These are phyloP conservation scores for Trachelus stipa DNA, from an alignment of 2,888 invertebrate species.

Conservation along the genomic window DNA sequence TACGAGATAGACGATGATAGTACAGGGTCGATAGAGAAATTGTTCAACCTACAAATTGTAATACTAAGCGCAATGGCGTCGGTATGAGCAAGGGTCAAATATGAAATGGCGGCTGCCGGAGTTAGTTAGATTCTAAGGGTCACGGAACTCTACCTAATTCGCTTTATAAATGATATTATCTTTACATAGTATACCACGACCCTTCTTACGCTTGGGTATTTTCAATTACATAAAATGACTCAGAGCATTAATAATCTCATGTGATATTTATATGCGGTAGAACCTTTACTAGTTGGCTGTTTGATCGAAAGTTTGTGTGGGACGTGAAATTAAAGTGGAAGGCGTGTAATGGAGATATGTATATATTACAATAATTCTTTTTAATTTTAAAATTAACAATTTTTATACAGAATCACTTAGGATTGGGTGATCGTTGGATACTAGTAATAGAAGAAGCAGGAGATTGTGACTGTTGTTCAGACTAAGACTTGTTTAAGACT, in stretches of 20 bases:
- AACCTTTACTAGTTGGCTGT: neutral
- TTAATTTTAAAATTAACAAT: neutral
- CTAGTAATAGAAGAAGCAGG: neutral
- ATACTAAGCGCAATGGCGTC: neutral
- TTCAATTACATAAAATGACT: conserved; percentile 55
- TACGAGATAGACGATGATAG: neutral
- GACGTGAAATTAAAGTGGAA: neutral
- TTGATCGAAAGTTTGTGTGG: neutral
- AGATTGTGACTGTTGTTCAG: neutral
- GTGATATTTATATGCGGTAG: conserved; percentile 44
- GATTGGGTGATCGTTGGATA: neutral
- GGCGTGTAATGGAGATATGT: neutral
- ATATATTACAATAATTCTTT: neutral
- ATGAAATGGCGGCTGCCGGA: neutral
- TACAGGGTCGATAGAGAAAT: neutral
- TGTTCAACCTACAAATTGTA: neutral
- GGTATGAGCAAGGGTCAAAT: neutral
- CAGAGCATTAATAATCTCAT: conserved; percentile 50
- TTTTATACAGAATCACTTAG: neutral
- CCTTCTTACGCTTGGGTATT: conserved; percentile 43
- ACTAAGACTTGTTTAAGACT: neutral
- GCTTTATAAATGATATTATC: neutral
- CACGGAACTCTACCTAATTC: neutral
- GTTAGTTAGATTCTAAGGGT: neutral
- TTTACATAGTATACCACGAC: conserved; percentile 23